Evolutionary conservation across 2,113 vertebrate genomes (phyloP).

Genomic region (Panthera tigris): DNA sequence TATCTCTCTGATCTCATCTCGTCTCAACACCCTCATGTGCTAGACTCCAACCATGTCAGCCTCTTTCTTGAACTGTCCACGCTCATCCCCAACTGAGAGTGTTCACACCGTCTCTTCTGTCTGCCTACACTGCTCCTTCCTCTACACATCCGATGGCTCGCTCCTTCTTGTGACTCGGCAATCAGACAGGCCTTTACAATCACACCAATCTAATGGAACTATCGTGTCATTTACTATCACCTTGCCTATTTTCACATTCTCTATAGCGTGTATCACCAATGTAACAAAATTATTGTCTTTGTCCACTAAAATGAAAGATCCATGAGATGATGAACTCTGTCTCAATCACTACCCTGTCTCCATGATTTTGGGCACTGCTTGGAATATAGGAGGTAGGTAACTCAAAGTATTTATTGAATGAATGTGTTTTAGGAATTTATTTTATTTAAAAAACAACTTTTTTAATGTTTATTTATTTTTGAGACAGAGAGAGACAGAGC

Average conservation of each 20-base stretch:
- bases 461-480: too few species aligned
- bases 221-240: background rate
- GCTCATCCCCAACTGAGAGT: background rate
- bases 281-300: background rate
- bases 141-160: too few species aligned
- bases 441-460: background rate
- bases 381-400: background rate
- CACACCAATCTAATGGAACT: background rate
- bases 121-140: background rate
- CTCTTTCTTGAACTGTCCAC: background rate
- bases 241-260: background rate
- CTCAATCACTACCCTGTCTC: background rate
- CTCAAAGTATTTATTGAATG: background rate
- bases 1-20: background rate
- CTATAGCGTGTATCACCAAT: background rate
- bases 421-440: background rate
- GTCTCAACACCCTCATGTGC: background rate
- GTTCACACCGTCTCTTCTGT: background rate
- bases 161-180: background rate
- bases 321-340: background rate
- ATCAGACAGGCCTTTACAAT: background rate
- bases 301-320: background rate
- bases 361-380: background rate
- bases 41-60: background rate
- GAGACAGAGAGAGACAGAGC: too few species aligned